Base-by-base conservation (phyloP, 2,888 invertebrate species). In the Eilema griseolum region DNA sequence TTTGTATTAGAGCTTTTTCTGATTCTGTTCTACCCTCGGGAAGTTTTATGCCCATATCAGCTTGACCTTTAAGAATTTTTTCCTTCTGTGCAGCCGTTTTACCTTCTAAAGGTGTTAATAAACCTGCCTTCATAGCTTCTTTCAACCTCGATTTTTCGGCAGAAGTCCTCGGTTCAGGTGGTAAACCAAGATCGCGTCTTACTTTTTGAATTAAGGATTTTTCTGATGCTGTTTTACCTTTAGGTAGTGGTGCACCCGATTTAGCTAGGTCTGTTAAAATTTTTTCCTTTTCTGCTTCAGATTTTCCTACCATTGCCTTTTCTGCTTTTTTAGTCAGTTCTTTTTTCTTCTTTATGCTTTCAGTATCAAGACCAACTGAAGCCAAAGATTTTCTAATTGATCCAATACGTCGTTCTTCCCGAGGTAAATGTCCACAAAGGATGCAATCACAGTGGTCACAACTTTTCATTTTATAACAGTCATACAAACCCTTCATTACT, bases 401-500 rank as follows among this genome's bases (percentile, higher is more conserved):
- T 8, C 65, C 65, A 14, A 65, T 52, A 66, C 14, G 76, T n/a
- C 12, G 33, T 33, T 65, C 56, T 65, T 65, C 57, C 16, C 56
- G 33, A 24, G 65, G 65, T 23, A 65, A 16, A 57, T 65, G 65
- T 4, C 56, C 23, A 33, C 65, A 65, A 52, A 65, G 65, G 24
- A 65, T 57, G 24, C 67, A 67, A 37, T 67, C 14, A 60, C 71
- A 56, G 61, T 72, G 69, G 31, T 67, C 61, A n/a, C 67, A 69
- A 41, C 88, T 88, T 81, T 90, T 91, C 75, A 88, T 90, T 75
- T 91, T 90, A 63, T 91, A 91, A 76, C 91, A 90, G 67, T 92
- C 91, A 70, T 92, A 92, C 14, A 92, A 85, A 73, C 90, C 88
- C 79, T 91, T 92, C 91, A 91, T 91, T 11, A 91, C 91, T 79